Conservation (phyloP, 35 echinoderm and acorn worm species). For the Amphiura filiformis region DNA sequence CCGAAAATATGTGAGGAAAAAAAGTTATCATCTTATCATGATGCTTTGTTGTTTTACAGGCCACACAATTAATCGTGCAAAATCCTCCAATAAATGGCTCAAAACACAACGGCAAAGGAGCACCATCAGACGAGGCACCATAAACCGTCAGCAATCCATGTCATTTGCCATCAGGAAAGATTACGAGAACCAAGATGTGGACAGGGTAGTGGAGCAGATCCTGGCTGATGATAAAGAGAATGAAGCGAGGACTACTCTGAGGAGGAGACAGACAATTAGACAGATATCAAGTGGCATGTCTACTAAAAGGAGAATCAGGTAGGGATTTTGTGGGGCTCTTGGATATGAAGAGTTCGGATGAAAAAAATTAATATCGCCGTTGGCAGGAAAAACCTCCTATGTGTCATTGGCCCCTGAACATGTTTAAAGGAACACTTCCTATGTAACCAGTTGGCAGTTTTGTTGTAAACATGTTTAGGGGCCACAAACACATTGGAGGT, state of each 20-base stretch:
- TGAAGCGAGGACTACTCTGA: slow-evolving; percentile 27
- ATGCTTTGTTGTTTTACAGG: too few species aligned
- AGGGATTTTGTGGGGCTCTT: too few species aligned
- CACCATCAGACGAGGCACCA: not conserved
- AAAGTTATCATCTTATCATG: too few species aligned
- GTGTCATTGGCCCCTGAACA: too few species aligned
- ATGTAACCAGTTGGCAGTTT: too few species aligned
- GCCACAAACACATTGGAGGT: too few species aligned
- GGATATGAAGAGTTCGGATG: too few species aligned
- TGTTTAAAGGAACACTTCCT: too few species aligned
- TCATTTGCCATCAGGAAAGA: not conserved
- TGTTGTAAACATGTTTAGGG: too few species aligned
- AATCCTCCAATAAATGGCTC: slow-evolving; percentile 17
- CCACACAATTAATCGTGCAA: slow-evolving; percentile 33
- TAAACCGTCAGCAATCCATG: slow-evolving; percentile 17
- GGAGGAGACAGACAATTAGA: slow-evolving; percentile 66
- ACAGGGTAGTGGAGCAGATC: slow-evolving; percentile 75
- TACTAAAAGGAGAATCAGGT: slow-evolving; percentile 78
- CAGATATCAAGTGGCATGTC: slow-evolving; percentile 67
- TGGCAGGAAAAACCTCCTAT: too few species aligned
- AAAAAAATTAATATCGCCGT: too few species aligned
- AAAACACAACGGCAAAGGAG: not conserved
- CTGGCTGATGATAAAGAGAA: slow-evolving; percentile 39
- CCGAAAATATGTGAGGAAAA: too few species aligned
- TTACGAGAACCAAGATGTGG: slow-evolving; percentile 38